Evolutionary conservation across 2,113 vertebrate species (phyloP).

Genomic region (Paralichthys olivaceus): DNA sequence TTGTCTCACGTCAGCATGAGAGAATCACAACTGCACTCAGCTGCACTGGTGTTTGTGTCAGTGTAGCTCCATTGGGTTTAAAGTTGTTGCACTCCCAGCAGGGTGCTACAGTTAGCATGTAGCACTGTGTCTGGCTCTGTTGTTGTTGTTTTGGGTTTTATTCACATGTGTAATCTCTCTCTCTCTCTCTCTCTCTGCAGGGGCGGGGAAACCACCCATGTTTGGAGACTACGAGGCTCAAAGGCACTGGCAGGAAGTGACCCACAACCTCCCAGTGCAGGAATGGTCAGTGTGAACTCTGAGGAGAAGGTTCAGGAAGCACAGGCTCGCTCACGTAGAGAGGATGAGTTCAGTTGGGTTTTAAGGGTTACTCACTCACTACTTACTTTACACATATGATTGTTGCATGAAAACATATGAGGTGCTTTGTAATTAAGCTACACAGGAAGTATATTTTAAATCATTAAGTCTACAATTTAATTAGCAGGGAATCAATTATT

Average conservation of each 20-base stretch:
- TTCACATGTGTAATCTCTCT: background rate
- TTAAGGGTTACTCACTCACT: no score
- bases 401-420: background rate
- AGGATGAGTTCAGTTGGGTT: background rate
- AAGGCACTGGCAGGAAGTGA: slow-evolving; percentile 98
- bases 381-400: no score
- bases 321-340: background rate
- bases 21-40: background rate
- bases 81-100: background rate
- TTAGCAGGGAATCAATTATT: no score
- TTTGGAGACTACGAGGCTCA: slow-evolving; percentile 99
- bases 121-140: background rate
- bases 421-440: background rate
- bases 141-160: background rate
- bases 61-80: no score
- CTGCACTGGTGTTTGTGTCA: no score
- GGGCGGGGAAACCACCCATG: slow-evolving; percentile 91
- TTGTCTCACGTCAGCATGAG: background rate
- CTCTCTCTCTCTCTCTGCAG: slow-evolving; percentile 77
- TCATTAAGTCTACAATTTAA: no score
- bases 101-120: background rate
- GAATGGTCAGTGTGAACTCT: slow-evolving; percentile 86
- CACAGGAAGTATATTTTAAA: no score
- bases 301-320: background rate
- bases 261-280: slow-evolving; percentile 90